Percentiles rank a stretch among this genome's conserved stretches.
Evolutionary conservation across 2,888 invertebrate species (phyloP).

Genomic region (Apantesis nais): DNA sequence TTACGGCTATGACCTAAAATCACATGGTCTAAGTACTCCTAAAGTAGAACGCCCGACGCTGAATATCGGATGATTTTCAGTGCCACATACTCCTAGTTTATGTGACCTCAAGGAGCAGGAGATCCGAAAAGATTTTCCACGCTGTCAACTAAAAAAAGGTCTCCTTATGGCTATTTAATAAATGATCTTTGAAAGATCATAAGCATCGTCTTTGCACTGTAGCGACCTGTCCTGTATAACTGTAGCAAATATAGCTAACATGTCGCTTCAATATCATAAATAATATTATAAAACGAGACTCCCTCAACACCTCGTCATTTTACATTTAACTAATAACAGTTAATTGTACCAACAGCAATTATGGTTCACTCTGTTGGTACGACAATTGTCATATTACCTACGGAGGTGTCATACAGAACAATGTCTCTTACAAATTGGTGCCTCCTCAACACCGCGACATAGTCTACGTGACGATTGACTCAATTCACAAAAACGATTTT

Average conservation of each 20-base stretch:
- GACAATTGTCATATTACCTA: slow-evolving; percentile 8
- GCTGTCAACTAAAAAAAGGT: too few species aligned
- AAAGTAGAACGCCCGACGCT: too few species aligned
- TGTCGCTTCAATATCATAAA: neutral
- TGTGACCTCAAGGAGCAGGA: too few species aligned
- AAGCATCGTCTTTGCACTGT: neutral
- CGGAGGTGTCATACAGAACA: slow-evolving; percentile 41
- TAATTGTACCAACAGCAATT: slow-evolving; percentile 59
- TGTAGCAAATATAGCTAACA: neutral
- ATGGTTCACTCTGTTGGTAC: slow-evolving; percentile 47
- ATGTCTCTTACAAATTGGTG: slow-evolving; percentile 49
- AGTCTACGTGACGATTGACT: slow-evolving; percentile 46
- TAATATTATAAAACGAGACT: neutral
- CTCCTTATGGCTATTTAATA: too few species aligned
- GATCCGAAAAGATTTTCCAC: too few species aligned
- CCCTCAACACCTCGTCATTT: slow-evolving; percentile 36
- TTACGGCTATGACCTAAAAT: neutral
- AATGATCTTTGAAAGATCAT: too few species aligned
- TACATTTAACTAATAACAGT: slow-evolving; percentile 44
- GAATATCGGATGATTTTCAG: too few species aligned
- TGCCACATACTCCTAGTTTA: too few species aligned
- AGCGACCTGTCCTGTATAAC: neutral
- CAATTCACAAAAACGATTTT: slow-evolving; percentile 32
- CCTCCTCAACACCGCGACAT: slow-evolving; percentile 22
- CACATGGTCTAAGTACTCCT: too few species aligned